Evolutionary conservation across 2,113 vertebrate genomes (phyloP).

Genomic region (Lutjanus erythropterus): DNA sequence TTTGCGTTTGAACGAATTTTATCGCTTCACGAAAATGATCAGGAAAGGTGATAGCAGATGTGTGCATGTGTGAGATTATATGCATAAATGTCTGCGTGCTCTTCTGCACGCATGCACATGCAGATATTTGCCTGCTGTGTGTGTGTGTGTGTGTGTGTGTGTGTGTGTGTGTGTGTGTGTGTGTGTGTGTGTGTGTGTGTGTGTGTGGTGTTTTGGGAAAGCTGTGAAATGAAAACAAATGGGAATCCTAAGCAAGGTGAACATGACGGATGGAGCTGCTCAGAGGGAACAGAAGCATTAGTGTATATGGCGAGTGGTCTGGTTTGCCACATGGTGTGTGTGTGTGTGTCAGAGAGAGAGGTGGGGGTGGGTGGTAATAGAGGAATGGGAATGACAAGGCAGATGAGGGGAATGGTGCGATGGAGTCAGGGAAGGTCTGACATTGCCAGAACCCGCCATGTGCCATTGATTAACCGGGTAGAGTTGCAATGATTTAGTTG

Average conservation of each 20-base stretch:
- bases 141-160: too few relatives aligned
- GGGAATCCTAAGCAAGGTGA: constrained; percentile 64
- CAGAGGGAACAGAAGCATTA: constrained; percentile 72
- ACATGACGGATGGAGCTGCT: constrained; percentile 71
- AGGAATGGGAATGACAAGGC: constrained; percentile 60
- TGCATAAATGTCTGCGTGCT: background rate
- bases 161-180: too few relatives aligned
- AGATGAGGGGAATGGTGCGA: constrained; percentile 69
- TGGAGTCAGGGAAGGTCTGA: constrained; percentile 69
- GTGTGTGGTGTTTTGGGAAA: constrained; percentile 23
- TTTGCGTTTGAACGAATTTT: background rate
- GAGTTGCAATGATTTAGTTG: constrained; percentile 80
- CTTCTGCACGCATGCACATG: background rate
- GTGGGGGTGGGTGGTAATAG: constrained; percentile 26
- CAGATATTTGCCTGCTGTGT: background rate
- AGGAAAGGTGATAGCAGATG: background rate
- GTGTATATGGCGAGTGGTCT: constrained; percentile 61
- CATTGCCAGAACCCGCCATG: constrained; percentile 79
- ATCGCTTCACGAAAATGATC: background rate
- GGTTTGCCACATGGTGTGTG: constrained; percentile 61
- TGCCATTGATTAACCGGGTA: constrained; percentile 80
- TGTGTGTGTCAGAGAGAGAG: constrained; percentile 5
- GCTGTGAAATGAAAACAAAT: constrained; percentile 71
- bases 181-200: too few relatives aligned
- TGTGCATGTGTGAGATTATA: background rate